Base-by-base conservation (phyloP, 2,113 vertebrate genomes). In the Trogon surrucura region DNA sequence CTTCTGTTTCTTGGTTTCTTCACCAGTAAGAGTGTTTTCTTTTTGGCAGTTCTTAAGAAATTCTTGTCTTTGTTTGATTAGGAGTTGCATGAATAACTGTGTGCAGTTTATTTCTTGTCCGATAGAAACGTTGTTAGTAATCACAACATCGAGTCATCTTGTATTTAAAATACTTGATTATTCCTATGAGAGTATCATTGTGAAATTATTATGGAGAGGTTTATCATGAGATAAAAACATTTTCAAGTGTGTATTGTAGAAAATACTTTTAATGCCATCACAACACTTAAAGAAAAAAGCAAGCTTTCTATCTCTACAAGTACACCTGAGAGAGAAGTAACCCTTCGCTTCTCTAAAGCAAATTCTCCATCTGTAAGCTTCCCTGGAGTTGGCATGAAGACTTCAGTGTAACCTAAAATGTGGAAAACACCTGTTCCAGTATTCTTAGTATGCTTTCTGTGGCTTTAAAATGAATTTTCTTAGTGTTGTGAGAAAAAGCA, bases 41-140 rank as follows among this genome's bases (percentile, higher is more conserved):
- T 85, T 89, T 56, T 75, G 44, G 50, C 61, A 82, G 20, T 60
- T 89, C 69, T 84, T 65, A 79, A 91, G 92, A 89, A 85, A 81
- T 86, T 83, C 80, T 94, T 84, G 34, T 93, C 65, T 89, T 91
- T 50, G 13, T 93, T 78, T 93, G 81, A 87, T 95, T 93, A 94
- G 81, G 65, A 87, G 34, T 89, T 91, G 73, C 57, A 23, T 47
- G 70, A 81, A 38, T 81, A 93, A 87, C 44, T 89, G 26, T 38
- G 38, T 51, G 41, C 11, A 38, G 61, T 93, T 84, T 91, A 64
- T 89, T 85, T 96, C 61, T 89, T 75, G 36, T 70, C 38, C 91
- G 91, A 64, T 72, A 72, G 78, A 81, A 89, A 56, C 60, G 66
- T 75, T 93, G 72, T 92, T 89, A 71, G 53, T 79, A 94, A 96